Base-by-base conservation (phyloP, 2,888 invertebrate genomes). In the Cerastis leucographa region DNA sequence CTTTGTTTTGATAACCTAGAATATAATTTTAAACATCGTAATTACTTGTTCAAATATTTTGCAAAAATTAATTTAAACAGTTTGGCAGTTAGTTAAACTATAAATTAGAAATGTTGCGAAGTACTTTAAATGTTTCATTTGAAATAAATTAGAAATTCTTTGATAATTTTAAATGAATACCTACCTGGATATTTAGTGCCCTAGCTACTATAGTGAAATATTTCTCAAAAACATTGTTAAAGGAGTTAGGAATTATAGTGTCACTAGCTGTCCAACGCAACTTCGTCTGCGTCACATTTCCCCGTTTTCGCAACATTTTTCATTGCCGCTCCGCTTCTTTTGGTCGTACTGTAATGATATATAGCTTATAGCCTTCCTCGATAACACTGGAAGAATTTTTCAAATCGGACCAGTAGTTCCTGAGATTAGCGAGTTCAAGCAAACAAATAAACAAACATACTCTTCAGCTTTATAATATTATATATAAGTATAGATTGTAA, bases 61-160 rank as follows among this genome's bases (percentile, higher is more conserved):
- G 17, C 40, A 62, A 70, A 81, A 71, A 65, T 71, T 71, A 69
- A 76, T 74, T 73, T 35, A 49, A 76, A 65, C 67, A 56, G 40
- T 79, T 68, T 71, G 35, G 40, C 49, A 69, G 64, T 80, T 68
- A 44, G 61, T 67, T 40, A n/a, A 76, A 83, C 68, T 83, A 62
- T 83, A 69, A 80, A 76, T 80, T 71, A 62, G 68, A 74, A 83
- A 74, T 61, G 68, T 80, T 71, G 12, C 11, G 6, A 65, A 75
- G 62, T 54, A 70, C 59, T 75, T 65, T 35, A 51, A 75, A 66
- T 51, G 12, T 68, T 75, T 70, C 5, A 64, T 70, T 73, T 73
- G 54, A 54, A 73, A 40, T 71, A 61, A 61, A 35, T 80, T 67
- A 35, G 40, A 56, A 46, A 42, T 51, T 49, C 9, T 29, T 74